A percentile compares a stretch with the other conserved stretches of the same genome.
Conservation (phyloP, 2,888 invertebrate genomes). For the Enchytraeus crypticus region DNA sequence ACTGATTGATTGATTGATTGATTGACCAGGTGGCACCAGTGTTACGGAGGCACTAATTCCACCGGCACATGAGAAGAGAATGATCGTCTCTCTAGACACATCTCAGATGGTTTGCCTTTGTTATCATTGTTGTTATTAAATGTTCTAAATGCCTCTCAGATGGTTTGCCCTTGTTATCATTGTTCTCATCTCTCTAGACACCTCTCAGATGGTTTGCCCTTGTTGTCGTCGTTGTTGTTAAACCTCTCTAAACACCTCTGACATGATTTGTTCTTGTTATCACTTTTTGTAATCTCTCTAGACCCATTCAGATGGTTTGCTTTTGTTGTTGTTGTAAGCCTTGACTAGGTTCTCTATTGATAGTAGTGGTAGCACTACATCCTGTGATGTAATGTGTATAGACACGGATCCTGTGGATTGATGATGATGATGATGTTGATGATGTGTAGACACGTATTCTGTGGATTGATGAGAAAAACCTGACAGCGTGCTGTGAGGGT, state of each 20-base stretch:
- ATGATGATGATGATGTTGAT: conserved; percentile 1
- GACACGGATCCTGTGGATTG: neutral
- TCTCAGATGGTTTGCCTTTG: conserved; percentile 68
- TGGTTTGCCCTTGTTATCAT: conserved; percentile 59
- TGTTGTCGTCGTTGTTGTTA: no score
- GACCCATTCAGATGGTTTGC: conserved; percentile 80
- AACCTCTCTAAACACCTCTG: no score
- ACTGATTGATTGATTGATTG: no score
- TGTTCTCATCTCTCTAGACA: conserved; percentile 81
- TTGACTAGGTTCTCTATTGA: no score
- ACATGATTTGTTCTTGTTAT: conserved; percentile 56
- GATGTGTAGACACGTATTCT: conserved; percentile 66
- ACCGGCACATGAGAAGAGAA: conserved; percentile 65
- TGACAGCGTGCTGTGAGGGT: conserved; percentile 72
- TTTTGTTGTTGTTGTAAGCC: no score
- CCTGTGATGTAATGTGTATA: neutral
- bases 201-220: conserved; percentile 70
- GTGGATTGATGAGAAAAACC: conserved; percentile 80
- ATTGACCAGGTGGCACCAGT: conserved; percentile 81
- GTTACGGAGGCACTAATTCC: conserved; percentile 81
- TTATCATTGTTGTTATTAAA: no score
- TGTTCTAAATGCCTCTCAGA: no score
- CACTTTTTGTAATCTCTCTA: conserved; percentile 75
- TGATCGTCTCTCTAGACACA: conserved; percentile 83
- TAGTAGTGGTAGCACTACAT: no score